These are phyloP conservation scores for Terebella lapidaria DNA, from an alignment of 2,888 invertebrate species.

Conservation along the genomic window DNA sequence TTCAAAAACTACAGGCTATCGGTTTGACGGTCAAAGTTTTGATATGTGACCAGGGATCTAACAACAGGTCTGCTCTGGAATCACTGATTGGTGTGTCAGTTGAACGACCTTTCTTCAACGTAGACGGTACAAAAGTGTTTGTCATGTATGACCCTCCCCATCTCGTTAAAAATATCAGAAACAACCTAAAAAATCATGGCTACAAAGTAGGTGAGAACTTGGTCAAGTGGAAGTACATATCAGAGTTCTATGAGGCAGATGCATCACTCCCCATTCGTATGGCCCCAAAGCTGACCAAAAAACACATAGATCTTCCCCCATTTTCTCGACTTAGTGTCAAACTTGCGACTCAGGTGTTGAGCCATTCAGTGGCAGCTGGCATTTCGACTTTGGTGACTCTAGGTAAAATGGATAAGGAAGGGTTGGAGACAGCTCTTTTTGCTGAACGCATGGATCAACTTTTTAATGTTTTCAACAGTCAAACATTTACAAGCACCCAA, in stretches of 20 bases:
- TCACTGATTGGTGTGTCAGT: slow-evolving; percentile 5
- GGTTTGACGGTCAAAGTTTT: slow-evolving; percentile 4
- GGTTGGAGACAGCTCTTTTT: too few relatives aligned
- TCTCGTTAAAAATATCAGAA: slow-evolving; percentile 11
- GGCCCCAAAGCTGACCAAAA: slow-evolving; percentile 2
- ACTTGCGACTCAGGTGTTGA: slow-evolving; percentile 10
- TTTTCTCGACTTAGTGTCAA: neutral
- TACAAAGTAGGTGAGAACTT: neutral
- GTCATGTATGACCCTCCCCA: slow-evolving; percentile 13
- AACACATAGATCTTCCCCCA: neutral
- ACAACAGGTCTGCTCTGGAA: slow-evolving; percentile 5
- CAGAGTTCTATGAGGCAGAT: slow-evolving; percentile 10
- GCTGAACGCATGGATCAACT: too few relatives aligned
- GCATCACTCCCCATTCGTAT: neutral
- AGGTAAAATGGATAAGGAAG: too few relatives aligned
- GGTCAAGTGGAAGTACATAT: slow-evolving; percentile 4
- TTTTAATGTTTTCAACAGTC: too few relatives aligned
- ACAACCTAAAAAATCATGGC: slow-evolving; percentile 10
- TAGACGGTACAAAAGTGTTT: neutral
- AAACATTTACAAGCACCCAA: too few relatives aligned
- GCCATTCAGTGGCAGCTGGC: slow-evolving; percentile 6
- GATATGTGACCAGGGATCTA: slow-evolving; percentile 15
- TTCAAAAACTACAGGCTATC: neutral
- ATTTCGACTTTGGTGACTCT: too few relatives aligned
- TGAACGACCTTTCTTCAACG: slow-evolving; percentile 4